phyloP scores from a whole-genome alignment of 2,888 invertebrate species.

The Orgyia antiqua region DNA sequence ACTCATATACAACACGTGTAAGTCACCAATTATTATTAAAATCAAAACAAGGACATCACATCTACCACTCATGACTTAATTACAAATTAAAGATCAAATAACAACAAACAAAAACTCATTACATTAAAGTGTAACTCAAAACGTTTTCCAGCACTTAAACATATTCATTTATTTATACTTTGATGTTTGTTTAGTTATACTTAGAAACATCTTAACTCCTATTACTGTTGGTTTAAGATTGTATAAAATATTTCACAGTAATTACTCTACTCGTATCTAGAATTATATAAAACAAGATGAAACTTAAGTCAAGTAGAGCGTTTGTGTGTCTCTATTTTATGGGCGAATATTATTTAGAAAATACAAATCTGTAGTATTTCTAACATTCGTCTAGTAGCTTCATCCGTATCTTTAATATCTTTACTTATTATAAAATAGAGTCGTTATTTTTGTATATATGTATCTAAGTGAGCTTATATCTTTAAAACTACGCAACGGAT shows the following conservation, averaged over 20 bases:
- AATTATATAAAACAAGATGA: neutral
- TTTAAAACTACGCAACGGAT: no score
- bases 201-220: neutral
- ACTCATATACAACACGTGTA: no score
- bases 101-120: conserved; percentile 2
- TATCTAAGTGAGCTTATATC: no score
- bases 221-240: neutral
- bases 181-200: conserved; percentile 9
- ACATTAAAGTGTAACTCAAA: conserved; percentile 2
- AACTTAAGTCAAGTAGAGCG: no score
- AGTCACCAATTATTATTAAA: neutral
- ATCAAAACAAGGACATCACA: neutral
- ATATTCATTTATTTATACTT: conserved; percentile 2
- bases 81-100: conserved; percentile 4
- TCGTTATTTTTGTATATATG: no score
- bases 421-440: no score
- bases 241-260: neutral
- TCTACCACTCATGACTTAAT: conserved; percentile 2
- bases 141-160: conserved; percentile 1
- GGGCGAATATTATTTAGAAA: no score
- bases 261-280: neutral
- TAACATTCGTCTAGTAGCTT: no score
- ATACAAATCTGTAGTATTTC: no score
- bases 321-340: no score
- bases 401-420: no score